Evolutionary conservation across 2,797 vertebrate genomes (phyloP).

Genomic region (Pipistrellus pipistrellus): DNA sequence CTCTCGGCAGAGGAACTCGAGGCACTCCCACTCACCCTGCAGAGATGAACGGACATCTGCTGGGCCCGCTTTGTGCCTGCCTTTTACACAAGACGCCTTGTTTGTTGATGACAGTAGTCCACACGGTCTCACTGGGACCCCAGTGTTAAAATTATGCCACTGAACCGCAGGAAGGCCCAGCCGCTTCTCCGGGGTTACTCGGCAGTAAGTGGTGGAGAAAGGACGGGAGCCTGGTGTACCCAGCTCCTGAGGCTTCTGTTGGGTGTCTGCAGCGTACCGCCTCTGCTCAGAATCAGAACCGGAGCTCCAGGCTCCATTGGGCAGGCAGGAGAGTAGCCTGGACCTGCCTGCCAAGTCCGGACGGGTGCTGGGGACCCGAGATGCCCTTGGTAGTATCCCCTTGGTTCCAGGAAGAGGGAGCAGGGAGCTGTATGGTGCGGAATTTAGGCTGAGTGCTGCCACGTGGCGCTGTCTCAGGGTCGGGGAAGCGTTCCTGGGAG

Average conservation of each 20-base stretch:
- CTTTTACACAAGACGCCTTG: not conserved
- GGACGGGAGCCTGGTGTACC: not conserved
- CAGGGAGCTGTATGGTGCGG: not conserved
- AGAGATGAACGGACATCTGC: not conserved
- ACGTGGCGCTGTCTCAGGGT: not conserved
- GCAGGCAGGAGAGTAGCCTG: not conserved
- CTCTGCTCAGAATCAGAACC: not conserved
- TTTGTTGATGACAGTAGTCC: not conserved
- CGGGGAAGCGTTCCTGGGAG: not conserved
- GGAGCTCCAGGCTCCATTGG: not conserved
- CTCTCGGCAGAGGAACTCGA: not conserved
- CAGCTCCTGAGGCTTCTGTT: not conserved
- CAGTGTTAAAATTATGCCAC: not conserved
- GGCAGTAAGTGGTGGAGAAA: not conserved
- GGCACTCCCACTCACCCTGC: not conserved
- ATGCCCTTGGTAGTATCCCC: not conserved
- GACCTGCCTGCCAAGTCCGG: not conserved
- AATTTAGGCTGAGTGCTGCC: not conserved
- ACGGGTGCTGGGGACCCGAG: not conserved
- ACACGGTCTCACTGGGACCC: not conserved
- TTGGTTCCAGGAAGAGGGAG: not conserved
- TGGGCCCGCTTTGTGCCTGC: too few species aligned
- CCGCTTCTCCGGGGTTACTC: too few species aligned
- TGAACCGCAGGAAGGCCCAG: not conserved
- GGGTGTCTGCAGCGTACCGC: not conserved